Evolutionary conservation across 92 coral and sea anemone genomes (phyloP).

Genomic region (Chrysogorgia sp.): DNA sequence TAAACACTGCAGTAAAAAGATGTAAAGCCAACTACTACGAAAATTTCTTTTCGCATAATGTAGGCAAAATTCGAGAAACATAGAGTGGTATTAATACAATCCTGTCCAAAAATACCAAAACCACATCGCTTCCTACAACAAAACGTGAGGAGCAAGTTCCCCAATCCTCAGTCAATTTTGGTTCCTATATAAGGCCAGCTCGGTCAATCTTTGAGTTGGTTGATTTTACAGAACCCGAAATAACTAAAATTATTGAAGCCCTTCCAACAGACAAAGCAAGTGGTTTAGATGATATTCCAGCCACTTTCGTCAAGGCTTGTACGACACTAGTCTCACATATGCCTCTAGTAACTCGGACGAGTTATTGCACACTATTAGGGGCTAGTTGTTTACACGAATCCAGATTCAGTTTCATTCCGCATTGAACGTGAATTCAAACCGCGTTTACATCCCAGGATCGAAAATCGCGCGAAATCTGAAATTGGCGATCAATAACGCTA

Average conservation of each 20-base stretch:
- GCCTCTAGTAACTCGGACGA: conserved; percentile 30
- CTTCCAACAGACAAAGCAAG: conserved; percentile 34
- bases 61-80: too few relatives aligned
- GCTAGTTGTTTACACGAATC: too few relatives aligned
- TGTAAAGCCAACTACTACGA: too few relatives aligned
- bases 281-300: conserved; percentile 50
- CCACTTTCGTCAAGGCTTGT: conserved; percentile 13
- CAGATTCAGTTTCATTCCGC: too few relatives aligned
- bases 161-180: conserved; percentile 30
- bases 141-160: conserved; percentile 39
- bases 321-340: conserved; percentile 39
- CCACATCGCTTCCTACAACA: background rate
- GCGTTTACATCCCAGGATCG: too few relatives aligned
- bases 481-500: too few relatives aligned
- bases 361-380: too few relatives aligned
- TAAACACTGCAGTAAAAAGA: too few relatives aligned
- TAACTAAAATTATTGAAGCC: conserved; percentile 21
- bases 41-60: too few relatives aligned
- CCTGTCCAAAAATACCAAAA: conserved; percentile 43
- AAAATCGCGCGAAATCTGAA: too few relatives aligned
- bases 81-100: conserved; percentile 43
- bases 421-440: too few relatives aligned
- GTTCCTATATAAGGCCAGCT: conserved; percentile 33
- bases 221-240: conserved; percentile 29
- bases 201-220: conserved; percentile 20